Evolutionary conservation across 2,888 invertebrate genomes (phyloP), one percentile per base, ranked within the genome.

Genomic region (Mesorhabditis belari): DNA sequence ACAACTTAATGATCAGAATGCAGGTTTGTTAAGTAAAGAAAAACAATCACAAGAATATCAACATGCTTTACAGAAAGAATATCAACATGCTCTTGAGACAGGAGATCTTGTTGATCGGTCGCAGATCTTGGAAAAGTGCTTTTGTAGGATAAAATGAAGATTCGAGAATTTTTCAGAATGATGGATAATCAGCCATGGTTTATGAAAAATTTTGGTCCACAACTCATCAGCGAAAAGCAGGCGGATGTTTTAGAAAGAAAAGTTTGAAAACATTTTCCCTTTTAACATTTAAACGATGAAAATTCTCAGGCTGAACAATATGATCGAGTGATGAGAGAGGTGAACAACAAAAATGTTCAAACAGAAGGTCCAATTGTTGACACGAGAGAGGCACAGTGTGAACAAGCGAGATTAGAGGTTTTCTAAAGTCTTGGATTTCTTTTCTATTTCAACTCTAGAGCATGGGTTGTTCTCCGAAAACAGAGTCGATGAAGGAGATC

Each of bases 41-140:
- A n/a, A 94, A 93, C 0, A 23, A 35, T 9, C 9, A 35, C 9
- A 17, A 35, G 12, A 50, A n/a, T n/a, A n/a, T n/a, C n/a, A n/a
- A 35, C 12, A 35, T 1, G 44, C n/a, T 9, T 35, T 74, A 27
- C 64, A 77, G 71, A 65, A 71, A 65, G 74, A 78, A 58, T 76
- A 76, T 58, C 67, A 71, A 28, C 67, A 69, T 58, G 77, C 76
- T 3, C 62, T 78, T 12, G 71, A 67, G 44, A 67, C 62, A 4
- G 77, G 75, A 12, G 68, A 75, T 19, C 53, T 58, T 17, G 55
- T 60, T 12, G 54, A 61, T 26, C 25, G 44, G 44, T 35, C 44
- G n/a, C 44, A 35, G 44, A 35, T 35, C n/a, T 35, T 35, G 44
- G 44, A 35, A 35, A 35, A 35, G 44, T 35, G n/a, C 44, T 9